Evolutionary conservation across 2,888 invertebrate genomes (phyloP).

Genomic region (Ophion costatus): DNA sequence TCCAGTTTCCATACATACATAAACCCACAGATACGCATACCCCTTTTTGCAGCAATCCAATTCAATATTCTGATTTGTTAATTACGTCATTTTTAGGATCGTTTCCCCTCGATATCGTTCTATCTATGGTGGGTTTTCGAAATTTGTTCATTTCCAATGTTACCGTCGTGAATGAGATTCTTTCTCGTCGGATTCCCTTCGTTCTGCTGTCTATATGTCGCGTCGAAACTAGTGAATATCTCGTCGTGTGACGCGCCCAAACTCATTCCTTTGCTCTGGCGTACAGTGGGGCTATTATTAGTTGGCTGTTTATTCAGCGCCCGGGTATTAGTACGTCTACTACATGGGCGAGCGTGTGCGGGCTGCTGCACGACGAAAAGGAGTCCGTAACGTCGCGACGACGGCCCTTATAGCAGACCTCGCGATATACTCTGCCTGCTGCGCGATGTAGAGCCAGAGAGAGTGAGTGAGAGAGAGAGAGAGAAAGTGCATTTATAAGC

Average conservation of each 20-base stretch:
- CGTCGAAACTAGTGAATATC: not conserved
- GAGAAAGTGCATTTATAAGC: constrained; percentile 49
- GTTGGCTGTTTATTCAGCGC: constrained; percentile 65
- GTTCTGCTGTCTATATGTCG: not conserved
- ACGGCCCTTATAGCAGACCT: constrained; percentile 37
- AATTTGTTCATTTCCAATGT: not conserved
- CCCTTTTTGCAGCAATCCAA: too few species aligned
- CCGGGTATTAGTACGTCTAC: constrained; percentile 47
- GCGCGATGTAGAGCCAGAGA: not conserved
- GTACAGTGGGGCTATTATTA: constrained; percentile 63
- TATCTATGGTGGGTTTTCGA: not conserved
- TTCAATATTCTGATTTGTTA: too few species aligned
- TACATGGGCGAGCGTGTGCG: not conserved
- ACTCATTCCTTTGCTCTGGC: constrained; percentile 50
- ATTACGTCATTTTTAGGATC: too few species aligned
- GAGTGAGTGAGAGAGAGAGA: constrained; percentile 11
- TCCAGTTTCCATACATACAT: too few species aligned
- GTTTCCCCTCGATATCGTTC: too few species aligned
- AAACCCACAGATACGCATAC: too few species aligned
- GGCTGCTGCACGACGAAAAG: constrained; percentile 4
- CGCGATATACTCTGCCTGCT: constrained; percentile 6
- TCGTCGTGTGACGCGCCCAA: constrained; percentile 22
- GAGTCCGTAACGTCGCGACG: constrained; percentile 34
- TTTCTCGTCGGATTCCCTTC: constrained; percentile 8
- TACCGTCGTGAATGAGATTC: constrained; percentile 30